Base-by-base conservation (phyloP, 2,888 invertebrate species). In the Drosophila phalerata region DNA sequence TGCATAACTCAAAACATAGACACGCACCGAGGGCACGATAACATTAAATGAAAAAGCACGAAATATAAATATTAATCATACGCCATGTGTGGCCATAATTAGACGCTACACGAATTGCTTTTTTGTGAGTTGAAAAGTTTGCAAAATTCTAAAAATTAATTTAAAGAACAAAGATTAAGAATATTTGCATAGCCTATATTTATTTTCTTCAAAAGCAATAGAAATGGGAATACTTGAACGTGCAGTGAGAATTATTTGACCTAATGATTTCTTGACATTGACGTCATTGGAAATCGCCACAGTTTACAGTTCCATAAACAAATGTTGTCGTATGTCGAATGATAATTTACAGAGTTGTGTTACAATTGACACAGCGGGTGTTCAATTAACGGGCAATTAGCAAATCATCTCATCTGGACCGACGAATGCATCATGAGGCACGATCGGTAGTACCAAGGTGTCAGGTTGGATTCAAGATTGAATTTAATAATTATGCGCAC, bases 21-120 rank as follows among this genome's bases (percentile, higher is more conserved):
- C 66, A 78, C 65, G 57, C 55, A 67, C 17, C 25, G 52, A 45
- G 52, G 45, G 69, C 43, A 45, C 55, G 48, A 62, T 64, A 56
- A 49, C 80, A 82, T 77, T 73, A 77, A 85, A 80, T 65, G 69
- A 43, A 77, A 73, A 73, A 57, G 74, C 88, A 85, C 83, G 81
- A 49, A 80, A 48, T 67, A 81, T 69, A 85, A 75, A 79, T 77
- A 87, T 85, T 71, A 83, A 79, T 88, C 88, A 85, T 87, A 72
- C 77, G 74, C 83, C 85, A 85, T 83, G 88, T 85, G 85, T 77
- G 42, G 38, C 66, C 52, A 51, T 62, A 70, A 76, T 78, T 73
- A 71, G 40, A 68, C 49, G 55, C 45, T 30, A 66, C 64, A 62
- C 65, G 62, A 53, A 34, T 30, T 49, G 58, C 51, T 45, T 32